A percentile compares a stretch with the other conserved stretches of the same genome.
Evolutionary conservation across 2,888 invertebrate genomes (phyloP).

Genomic region (Ormyrus pomaceus): DNA sequence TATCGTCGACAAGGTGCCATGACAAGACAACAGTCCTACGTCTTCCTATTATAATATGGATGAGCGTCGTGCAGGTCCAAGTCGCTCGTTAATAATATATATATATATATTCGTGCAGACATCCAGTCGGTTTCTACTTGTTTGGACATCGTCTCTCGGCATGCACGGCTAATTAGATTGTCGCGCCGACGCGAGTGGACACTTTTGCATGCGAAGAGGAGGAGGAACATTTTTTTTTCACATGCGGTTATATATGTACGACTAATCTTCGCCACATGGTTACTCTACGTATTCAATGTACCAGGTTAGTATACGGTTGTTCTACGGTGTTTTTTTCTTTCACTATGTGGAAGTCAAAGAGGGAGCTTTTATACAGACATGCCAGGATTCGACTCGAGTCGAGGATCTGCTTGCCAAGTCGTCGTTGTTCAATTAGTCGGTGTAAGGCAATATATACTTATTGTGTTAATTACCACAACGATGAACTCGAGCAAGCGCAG

Average conservation of each 20-base stretch:
- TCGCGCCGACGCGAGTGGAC: not conserved
- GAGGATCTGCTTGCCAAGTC: slow-evolving; percentile 46
- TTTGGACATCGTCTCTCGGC: not conserved
- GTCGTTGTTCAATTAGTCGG: slow-evolving; percentile 29
- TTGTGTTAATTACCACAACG: slow-evolving; percentile 40
- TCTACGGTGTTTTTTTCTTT: no score
- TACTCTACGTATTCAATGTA: no score
- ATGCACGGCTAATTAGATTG: slow-evolving; percentile 32
- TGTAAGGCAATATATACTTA: not conserved
- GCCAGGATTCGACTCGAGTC: slow-evolving; percentile 21
- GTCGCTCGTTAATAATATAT: no score
- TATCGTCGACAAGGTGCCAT: slow-evolving; percentile 46
- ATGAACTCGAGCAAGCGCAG: slow-evolving; percentile 52
- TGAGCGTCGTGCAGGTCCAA: no score
- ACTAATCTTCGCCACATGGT: no score
- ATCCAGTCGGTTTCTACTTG: no score
- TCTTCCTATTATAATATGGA: no score
- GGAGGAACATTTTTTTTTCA: slow-evolving; percentile 3
- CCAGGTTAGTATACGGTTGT: no score
- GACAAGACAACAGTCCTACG: slow-evolving; percentile 32
- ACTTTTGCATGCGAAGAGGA: slow-evolving; percentile 44
- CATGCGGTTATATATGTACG: slow-evolving; percentile 30
- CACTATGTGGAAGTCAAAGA: not conserved
- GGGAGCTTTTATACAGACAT: slow-evolving; percentile 11
- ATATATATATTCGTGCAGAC: no score